Conservation (phyloP, 2,797 vertebrate species). For the Halcyon chelicuti region DNA sequence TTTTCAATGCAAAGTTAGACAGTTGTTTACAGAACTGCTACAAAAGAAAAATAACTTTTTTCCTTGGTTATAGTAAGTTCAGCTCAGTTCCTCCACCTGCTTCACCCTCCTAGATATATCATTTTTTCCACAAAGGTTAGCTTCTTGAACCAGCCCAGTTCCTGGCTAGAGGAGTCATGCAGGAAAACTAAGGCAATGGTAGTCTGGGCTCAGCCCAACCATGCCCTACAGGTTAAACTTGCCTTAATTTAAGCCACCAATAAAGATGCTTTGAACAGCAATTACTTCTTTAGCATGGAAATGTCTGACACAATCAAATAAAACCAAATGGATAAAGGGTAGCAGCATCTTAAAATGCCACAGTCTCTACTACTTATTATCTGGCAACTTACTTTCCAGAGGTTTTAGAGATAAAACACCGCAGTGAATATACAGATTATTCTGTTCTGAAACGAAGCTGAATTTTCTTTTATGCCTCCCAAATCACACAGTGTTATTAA, state of each 20-base stretch:
- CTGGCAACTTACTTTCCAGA: neutral
- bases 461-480: neutral
- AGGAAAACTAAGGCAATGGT: neutral
- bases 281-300: neutral
- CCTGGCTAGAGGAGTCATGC: fast-evolving
- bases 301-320: neutral
- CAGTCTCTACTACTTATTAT: neutral
- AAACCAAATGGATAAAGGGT: neutral
- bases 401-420: neutral
- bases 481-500: neutral
- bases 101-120: neutral
- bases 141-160: neutral
- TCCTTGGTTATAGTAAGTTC: neutral
- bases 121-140: neutral
- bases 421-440: neutral
- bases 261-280: neutral
- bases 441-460: neutral
- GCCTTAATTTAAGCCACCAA: neutral
- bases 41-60: neutral
- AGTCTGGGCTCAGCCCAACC: neutral
- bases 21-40: neutral
- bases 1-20: neutral
- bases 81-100: neutral
- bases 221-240: neutral
- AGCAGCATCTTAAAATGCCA: neutral